Evolutionary conservation across 2,113 vertebrate genomes (phyloP).

Genomic region (Malurus alboscapulatus): DNA sequence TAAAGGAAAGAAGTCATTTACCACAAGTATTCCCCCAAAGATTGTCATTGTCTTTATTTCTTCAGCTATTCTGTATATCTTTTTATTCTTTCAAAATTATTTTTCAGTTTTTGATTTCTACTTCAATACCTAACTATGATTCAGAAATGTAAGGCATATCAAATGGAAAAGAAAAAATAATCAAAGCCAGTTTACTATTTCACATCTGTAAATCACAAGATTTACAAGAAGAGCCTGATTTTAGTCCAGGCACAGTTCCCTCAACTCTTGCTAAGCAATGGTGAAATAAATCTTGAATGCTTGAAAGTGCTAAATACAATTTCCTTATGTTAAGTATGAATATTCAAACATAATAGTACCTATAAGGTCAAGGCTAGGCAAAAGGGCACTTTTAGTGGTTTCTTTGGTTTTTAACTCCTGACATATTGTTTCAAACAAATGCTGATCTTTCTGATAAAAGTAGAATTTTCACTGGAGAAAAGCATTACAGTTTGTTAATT

Average conservation of each 20-base stretch:
- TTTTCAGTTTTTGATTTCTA: background rate
- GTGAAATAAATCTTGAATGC: background rate
- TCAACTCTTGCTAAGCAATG: background rate
- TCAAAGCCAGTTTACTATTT: background rate
- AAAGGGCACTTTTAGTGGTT: background rate
- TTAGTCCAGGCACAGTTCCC: background rate
- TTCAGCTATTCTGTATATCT: background rate
- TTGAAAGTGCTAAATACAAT: constrained; percentile 18
- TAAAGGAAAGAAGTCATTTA: constrained; percentile 53
- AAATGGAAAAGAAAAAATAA: background rate
- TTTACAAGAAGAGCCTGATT: background rate
- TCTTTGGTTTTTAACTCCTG: constrained; percentile 18
- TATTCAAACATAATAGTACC: constrained; percentile 18
- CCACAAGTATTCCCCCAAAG: constrained; percentile 43
- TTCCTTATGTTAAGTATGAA: constrained; percentile 26
- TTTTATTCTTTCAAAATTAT: background rate
- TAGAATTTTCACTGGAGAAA: constrained; percentile 17
- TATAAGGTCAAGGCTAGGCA: background rate
- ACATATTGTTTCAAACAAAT: constrained; percentile 27
- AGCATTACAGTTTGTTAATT: background rate
- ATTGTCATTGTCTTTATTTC: constrained; percentile 13
- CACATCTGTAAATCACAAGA: background rate
- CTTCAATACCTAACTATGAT: background rate
- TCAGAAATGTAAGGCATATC: background rate
- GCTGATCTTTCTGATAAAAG: constrained; percentile 37